Base-by-base conservation (phyloP, 2,888 invertebrate genomes). In the Mantis religiosa region DNA sequence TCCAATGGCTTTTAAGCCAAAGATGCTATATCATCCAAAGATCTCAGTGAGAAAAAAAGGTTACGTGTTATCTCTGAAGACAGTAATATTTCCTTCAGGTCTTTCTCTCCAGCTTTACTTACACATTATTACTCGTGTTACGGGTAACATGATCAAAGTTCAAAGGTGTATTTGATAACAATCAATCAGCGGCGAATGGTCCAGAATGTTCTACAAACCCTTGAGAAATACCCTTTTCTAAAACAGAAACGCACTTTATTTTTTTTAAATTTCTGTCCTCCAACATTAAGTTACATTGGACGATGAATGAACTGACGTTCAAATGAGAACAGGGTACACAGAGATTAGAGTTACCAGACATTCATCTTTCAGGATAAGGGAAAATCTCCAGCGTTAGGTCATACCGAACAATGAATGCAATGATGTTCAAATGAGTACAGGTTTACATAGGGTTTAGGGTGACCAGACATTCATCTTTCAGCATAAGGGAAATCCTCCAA, bases 1-100 rank as follows among this genome's bases (percentile, higher is more conserved):
- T 85, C 47, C 54, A 85, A 85, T 85, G 85, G 85, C 85, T 85
- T 85, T 54, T 85, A 85, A 85, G 85, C 54, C 85, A 85, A 85
- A 85, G 85, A 85, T 85, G 34, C 84, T 84, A 34, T 41, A 47
- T 84, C 54, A 27, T 54, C 47, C 54, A 85, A 85, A 85, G 85
- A 85, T 34, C 27, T 85, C 54, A 15, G 28, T 28, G 20, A 47
- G 27, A 28, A n/a, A 85, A 85, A 54, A 85, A 15, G 54, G 54
- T 30, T 71, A 71, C 54, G 54, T 71, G 54, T 71, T 71, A 71
- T 71, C 54, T 71, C 54, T 71, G 54, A 71, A 71, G 54, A 71
- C 25, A 71, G 54, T 71, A 71, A 71, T 71, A 71, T 20, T 71
- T 71, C 54, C 54, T 71, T 71, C 54, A 54, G 54, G 9, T 54